A percentile compares a stretch with the other conserved stretches of the same genome.
These are phyloP conservation scores for Squalus acanthias DNA, from an alignment of 2,797 vertebrate species.

Conservation along the genomic window DNA sequence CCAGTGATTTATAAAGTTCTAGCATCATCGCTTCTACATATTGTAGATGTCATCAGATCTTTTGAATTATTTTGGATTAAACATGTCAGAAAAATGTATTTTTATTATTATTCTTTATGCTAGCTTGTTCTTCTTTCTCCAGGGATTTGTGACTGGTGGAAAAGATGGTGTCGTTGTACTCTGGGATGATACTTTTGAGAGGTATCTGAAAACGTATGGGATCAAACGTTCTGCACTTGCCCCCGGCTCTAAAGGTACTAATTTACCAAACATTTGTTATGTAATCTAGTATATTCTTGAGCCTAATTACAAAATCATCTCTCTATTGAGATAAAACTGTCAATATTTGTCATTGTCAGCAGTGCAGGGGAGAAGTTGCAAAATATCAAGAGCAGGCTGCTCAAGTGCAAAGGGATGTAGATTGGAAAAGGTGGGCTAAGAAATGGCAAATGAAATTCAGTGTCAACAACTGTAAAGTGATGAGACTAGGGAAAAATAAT, in stretches of 20 bases:
- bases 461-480: background rate
- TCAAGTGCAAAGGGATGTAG: background rate
- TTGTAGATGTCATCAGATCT: background rate
- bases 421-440: background rate
- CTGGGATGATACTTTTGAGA: slow-evolving; percentile 96
- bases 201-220: slow-evolving; percentile 95
- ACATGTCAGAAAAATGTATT: background rate
- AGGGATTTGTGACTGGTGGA: slow-evolving; percentile 97
- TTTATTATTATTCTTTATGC: background rate
- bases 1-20: no score
- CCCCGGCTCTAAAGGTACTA: slow-evolving; percentile 90
- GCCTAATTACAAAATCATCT: background rate
- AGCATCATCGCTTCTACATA: no score
- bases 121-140: slow-evolving; percentile 21
- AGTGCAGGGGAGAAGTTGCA: background rate
- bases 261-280: background rate
- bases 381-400: background rate
- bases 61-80: background rate
- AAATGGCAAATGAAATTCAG: background rate
- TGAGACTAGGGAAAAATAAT: background rate
- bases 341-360: background rate
- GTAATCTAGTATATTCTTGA: background rate
- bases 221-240: slow-evolving; percentile 93
- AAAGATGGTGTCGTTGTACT: slow-evolving; percentile 94
- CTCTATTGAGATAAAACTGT: background rate